These are phyloP conservation scores for Parauchenoglanis punctatus DNA, from an alignment of 2,797 vertebrate genomes.

Conservation along the genomic window DNA sequence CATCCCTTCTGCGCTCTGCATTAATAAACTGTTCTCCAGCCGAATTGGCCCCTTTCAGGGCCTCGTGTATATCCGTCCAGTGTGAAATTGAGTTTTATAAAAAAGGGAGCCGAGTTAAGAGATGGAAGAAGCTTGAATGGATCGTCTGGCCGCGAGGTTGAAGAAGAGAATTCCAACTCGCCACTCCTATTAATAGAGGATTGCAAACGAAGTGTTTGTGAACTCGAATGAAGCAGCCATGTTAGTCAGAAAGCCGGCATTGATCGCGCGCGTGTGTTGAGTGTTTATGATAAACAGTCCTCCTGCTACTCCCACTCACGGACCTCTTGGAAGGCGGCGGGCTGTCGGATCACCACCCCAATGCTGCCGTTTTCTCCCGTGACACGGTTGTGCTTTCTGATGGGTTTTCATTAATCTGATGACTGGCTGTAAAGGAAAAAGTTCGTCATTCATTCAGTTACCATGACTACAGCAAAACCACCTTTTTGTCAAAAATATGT, in stretches of 20 bases:
- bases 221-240: conserved; percentile 20
- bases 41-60: conserved; percentile 29
- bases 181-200: conserved; percentile 25
- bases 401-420: conserved; percentile 42
- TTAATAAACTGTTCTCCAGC: conserved; percentile 46
- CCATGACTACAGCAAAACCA: conserved; percentile 31
- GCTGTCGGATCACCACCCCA: background rate
- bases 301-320: conserved; percentile 37
- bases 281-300: conserved; percentile 42
- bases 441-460: conserved; percentile 37
- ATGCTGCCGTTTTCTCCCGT: conserved; percentile 15
- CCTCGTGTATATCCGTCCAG: conserved; percentile 31
- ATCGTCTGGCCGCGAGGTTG: conserved; percentile 39
- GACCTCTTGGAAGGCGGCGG: conserved; percentile 17
- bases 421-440: conserved; percentile 17
- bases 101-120: conserved; percentile 24
- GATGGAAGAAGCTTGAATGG: background rate
- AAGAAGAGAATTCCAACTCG: conserved; percentile 20
- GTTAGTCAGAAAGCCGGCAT: background rate
- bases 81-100: conserved; percentile 57
- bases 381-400: conserved; percentile 39
- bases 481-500: background rate
- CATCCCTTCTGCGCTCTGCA: conserved; percentile 7
- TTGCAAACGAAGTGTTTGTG: background rate
- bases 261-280: background rate